Evolutionary conservation across 2,888 invertebrate species (phyloP).

Genomic region (Pyrochroa serraticornis): DNA sequence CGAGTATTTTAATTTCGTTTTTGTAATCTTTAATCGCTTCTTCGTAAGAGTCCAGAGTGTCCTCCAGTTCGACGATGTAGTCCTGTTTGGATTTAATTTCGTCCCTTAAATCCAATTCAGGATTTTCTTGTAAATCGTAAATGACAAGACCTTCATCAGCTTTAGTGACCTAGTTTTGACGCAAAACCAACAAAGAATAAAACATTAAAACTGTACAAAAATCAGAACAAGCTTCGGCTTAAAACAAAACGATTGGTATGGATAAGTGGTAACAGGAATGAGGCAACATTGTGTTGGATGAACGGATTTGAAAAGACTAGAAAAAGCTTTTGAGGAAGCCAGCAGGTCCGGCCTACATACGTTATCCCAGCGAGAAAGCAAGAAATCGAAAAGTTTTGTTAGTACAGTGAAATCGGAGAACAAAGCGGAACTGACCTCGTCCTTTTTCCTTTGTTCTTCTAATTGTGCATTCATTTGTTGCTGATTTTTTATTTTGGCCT

Average conservation of each 20-base stretch:
- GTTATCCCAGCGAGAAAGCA: conserved; percentile 43
- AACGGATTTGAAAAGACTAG: conserved; percentile 62
- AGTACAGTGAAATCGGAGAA: conserved; percentile 29
- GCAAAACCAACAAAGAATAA: conserved; percentile 31
- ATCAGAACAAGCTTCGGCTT: conserved; percentile 22
- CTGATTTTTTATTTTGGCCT: conserved; percentile 87
- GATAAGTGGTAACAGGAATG: conserved; percentile 49
- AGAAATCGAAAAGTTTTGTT: conserved; percentile 31
- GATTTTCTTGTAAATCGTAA: conserved; percentile 33
- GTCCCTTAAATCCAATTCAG: conserved; percentile 35
- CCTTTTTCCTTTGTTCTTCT: conserved; percentile 62
- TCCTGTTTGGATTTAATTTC: conserved; percentile 40
- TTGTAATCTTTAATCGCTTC: conserved; percentile 62
- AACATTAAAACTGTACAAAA: conserved; percentile 31
- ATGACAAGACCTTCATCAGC: conserved; percentile 28
- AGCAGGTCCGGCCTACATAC: conserved; percentile 83
- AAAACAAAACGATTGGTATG: conserved; percentile 28
- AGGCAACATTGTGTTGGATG: conserved; percentile 51
- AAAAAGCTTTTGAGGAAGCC: conserved; percentile 95
- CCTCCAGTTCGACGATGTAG: conserved; percentile 58
- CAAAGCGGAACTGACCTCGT: conserved; percentile 63
- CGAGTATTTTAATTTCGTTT: conserved; percentile 49
- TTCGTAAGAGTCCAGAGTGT: conserved; percentile 63
- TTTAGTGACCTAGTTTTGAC: conserved; percentile 26
- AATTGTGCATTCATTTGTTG: conserved; percentile 77